Percentiles rank a stretch among this genome's conserved stretches.
Conservation (phyloP, 2,113 vertebrate species). For the Pachycephala philippinensis region DNA sequence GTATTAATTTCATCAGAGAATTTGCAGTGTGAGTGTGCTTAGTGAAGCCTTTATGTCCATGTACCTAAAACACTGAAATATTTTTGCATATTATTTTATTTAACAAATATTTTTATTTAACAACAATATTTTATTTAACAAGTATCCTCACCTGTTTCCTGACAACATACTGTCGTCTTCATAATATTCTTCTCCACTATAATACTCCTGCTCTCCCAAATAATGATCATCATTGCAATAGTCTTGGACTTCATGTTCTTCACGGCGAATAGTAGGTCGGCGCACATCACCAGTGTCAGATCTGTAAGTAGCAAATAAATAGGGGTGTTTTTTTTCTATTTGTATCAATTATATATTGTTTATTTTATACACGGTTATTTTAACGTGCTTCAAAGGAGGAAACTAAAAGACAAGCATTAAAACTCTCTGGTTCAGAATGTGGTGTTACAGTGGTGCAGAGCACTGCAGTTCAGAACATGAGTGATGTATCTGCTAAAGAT, state of each 20-base stretch:
- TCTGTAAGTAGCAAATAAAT: conserved; percentile 62
- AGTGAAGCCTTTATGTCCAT: background rate
- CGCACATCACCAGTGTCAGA: conserved; percentile 84
- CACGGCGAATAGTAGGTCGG: conserved; percentile 87
- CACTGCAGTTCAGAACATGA: background rate
- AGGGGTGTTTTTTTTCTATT: background rate
- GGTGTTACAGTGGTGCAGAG: background rate
- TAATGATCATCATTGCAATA: conserved; percentile 82
- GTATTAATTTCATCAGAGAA: background rate
- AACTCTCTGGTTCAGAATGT: background rate
- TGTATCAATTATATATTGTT: background rate
- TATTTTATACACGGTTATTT: background rate
- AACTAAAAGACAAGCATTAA: background rate
- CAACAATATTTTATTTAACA: background rate
- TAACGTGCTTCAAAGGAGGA: background rate
- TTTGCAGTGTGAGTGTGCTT: background rate
- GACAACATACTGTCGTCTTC: conserved; percentile 88
- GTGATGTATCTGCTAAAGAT: background rate
- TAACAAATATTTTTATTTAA: background rate
- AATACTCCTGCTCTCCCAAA: conserved; percentile 86
- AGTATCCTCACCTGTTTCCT: conserved; percentile 79
- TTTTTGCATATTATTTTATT: background rate
- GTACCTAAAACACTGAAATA: background rate
- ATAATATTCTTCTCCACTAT: conserved; percentile 93
- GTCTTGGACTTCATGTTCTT: conserved; percentile 75